These are phyloP conservation scores for Athene cunicularia DNA, from an alignment of 2,113 vertebrate species.

Conservation along the genomic window DNA sequence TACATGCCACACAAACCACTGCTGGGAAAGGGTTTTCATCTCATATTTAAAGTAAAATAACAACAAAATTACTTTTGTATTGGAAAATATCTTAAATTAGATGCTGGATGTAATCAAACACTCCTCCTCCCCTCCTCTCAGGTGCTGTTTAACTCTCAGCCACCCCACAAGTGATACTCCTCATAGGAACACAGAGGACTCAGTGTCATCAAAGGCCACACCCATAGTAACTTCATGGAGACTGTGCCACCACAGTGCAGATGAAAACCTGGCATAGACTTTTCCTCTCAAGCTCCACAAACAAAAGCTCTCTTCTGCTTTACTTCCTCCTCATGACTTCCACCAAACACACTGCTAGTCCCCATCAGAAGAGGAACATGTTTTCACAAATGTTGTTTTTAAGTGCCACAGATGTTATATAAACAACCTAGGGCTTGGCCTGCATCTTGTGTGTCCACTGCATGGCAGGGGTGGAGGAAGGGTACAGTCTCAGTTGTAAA, in stretches of 20 bases:
- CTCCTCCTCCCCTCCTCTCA: not conserved
- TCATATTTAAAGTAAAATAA: not conserved
- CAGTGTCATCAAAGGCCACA: not conserved
- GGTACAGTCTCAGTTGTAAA: not conserved
- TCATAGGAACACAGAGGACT: not conserved
- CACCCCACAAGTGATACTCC: too few relatives aligned
- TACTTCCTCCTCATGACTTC: not conserved
- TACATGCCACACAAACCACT: not conserved
- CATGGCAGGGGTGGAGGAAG: not conserved
- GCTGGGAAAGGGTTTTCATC: not conserved
- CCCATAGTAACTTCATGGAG: not conserved
- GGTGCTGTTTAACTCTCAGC: not conserved
- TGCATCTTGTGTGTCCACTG: accelerated
- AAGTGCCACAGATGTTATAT: not conserved
- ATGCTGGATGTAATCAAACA: not conserved
- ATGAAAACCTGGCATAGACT: not conserved
- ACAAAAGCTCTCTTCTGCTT: not conserved
- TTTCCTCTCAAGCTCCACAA: not conserved
- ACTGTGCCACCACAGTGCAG: not conserved
- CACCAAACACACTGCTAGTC: not conserved
- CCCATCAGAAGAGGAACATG: not conserved
- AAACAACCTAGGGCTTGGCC: not conserved
- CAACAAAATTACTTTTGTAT: not conserved
- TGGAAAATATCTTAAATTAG: not conserved
- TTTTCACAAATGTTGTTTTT: not conserved